Conservation (phyloP, 2,113 vertebrate species). For the Oncorhynchus mykiss region DNA sequence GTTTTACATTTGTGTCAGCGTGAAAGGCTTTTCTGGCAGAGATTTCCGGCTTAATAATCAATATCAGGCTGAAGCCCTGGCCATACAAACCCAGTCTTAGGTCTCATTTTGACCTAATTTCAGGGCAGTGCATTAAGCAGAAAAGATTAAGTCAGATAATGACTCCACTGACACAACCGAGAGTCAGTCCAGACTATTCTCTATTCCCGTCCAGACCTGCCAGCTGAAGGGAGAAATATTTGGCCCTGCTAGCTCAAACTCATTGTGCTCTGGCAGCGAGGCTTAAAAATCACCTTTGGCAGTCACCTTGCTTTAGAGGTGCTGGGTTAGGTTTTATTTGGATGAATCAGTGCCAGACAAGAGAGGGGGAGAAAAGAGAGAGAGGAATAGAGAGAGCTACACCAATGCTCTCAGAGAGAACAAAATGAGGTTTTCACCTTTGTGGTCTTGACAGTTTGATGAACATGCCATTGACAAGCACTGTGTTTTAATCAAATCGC, state of each 20-base stretch:
- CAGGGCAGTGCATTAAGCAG: slow-evolving; percentile 22
- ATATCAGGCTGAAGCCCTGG: slow-evolving; percentile 10
- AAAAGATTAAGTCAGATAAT: slow-evolving; percentile 32
- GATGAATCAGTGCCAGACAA: slow-evolving; percentile 49
- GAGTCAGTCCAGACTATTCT: slow-evolving; percentile 43
- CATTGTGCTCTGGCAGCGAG: slow-evolving; percentile 46
- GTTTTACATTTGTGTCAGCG: slow-evolving; percentile 25
- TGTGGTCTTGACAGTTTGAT: slow-evolving; percentile 45
- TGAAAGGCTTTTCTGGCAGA: slow-evolving; percentile 22
- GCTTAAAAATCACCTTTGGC: slow-evolving; percentile 57
- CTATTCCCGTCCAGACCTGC: slow-evolving; percentile 35
- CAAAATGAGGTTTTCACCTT: slow-evolving; percentile 48
- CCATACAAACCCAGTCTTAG: slow-evolving; percentile 25
- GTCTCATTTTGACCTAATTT: slow-evolving; percentile 39
- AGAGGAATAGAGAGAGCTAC: slow-evolving; percentile 18
- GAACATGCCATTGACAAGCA: slow-evolving; percentile 41
- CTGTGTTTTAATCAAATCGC: slow-evolving; percentile 31
- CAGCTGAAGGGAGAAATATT: slow-evolving; percentile 41
- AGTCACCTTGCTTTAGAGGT: slow-evolving; percentile 56
- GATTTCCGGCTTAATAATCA: slow-evolving; percentile 28
- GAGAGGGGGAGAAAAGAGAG: slow-evolving; percentile 11
- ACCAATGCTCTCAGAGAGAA: slow-evolving; percentile 37
- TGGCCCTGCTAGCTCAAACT: slow-evolving; percentile 46
- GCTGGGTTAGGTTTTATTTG: slow-evolving; percentile 44
- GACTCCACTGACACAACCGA: slow-evolving; percentile 45